phyloP scores from a whole-genome alignment of 2,888 invertebrate genomes.

The Argyra leucocephala region DNA sequence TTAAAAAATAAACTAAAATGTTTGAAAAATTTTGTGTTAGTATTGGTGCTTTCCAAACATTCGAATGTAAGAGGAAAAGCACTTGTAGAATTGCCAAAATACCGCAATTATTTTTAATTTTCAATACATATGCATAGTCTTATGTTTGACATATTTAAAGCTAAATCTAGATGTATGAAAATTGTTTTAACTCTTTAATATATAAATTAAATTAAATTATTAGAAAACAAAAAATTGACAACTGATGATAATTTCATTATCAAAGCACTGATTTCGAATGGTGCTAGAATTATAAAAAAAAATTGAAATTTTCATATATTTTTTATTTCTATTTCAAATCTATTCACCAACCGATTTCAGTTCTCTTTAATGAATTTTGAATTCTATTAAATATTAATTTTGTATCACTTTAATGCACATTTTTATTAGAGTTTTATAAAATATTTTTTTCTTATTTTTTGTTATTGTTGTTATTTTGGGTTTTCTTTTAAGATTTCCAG shows the following conservation, averaged over 20 bases:
- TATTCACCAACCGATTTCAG: constrained; percentile 42
- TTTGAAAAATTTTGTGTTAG: too few species aligned
- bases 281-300: constrained; percentile 18
- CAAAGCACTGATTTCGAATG: constrained; percentile 22
- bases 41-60: too few species aligned
- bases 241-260: constrained; percentile 1
- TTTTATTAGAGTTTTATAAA: neutral
- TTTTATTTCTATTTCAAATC: constrained; percentile 23
- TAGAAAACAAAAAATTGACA: too few species aligned
- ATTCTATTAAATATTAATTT: neutral
- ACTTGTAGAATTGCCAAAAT: too few species aligned
- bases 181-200: too few species aligned
- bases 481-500: neutral
- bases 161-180: too few species aligned
- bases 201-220: too few species aligned
- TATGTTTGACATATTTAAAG: too few species aligned
- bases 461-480: neutral
- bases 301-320: neutral
- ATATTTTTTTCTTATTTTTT: neutral
- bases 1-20: too few species aligned
- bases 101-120: too few species aligned
- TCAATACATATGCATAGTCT: too few species aligned
- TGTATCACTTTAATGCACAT: neutral
- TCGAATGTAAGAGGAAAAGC: too few species aligned
- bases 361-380: constrained; percentile 32